These are phyloP conservation scores for Turnix velox DNA, from an alignment of 2,113 vertebrate genomes.

Conservation along the genomic window DNA sequence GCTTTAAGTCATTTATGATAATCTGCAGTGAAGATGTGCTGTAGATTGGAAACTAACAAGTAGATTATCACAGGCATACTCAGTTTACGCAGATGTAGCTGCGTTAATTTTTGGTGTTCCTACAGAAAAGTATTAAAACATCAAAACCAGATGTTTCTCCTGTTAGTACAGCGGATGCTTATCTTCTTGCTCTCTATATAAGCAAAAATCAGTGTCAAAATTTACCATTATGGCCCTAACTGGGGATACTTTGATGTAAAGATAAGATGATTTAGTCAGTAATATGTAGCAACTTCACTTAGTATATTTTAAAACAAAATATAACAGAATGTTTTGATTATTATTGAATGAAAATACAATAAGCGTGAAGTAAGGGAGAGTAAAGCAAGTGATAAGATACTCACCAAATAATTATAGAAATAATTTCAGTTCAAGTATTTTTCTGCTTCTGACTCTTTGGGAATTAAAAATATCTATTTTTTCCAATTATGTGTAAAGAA, in stretches of 20 bases:
- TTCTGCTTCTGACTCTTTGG: background rate
- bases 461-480: background rate
- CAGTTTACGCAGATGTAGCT: background rate
- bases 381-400: background rate
- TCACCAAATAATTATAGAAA: background rate
- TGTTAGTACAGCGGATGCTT: background rate
- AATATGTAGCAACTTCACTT: background rate
- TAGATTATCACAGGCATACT: background rate
- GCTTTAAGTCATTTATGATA: background rate
- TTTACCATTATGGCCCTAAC: background rate
- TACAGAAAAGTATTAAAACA: background rate
- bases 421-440: background rate
- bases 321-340: background rate
- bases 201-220: constrained; percentile 24
- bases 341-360: background rate
- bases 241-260: background rate
- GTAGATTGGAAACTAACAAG: background rate
- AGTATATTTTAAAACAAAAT: background rate
- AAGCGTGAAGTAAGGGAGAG: background rate
- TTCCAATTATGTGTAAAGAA: background rate
- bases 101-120: background rate
- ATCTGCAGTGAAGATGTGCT: background rate
- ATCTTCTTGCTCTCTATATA: background rate
- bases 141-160: constrained; percentile 3
- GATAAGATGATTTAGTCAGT: background rate